Conservation (phyloP, 2,888 invertebrate genomes). For the Theodoxus fluviatilis region DNA sequence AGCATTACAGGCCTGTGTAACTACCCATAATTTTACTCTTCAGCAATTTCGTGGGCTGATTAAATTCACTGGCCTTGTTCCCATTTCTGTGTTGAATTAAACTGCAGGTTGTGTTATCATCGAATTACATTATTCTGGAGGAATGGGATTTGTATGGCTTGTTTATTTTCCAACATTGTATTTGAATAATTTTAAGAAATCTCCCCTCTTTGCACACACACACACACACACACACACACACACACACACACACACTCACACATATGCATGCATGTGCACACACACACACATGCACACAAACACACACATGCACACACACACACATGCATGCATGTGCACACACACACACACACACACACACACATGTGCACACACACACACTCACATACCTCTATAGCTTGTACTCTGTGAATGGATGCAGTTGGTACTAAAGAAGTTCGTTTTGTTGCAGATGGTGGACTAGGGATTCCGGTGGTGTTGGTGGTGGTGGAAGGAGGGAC, state of each 20-base stretch:
- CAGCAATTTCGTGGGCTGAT: too few relatives aligned
- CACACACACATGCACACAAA: background rate
- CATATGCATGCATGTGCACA: background rate
- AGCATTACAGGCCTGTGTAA: too few relatives aligned
- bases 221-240: conserved; percentile 3
- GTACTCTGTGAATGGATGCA: background rate
- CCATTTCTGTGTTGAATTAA: too few relatives aligned
- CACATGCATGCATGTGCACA: background rate
- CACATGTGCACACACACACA: background rate
- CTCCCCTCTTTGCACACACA: background rate
- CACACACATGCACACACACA: background rate
- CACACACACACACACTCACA: conserved; percentile 14
- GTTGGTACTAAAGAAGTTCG: background rate
- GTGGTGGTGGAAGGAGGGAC: conserved; percentile 66
- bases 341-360: background rate
- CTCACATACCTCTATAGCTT: conserved; percentile 37
- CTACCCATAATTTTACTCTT: too few relatives aligned
- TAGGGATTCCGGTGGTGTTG: conserved; percentile 65
- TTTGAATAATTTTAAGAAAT: too few relatives aligned
- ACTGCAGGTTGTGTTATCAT: too few relatives aligned
- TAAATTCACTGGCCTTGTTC: too few relatives aligned
- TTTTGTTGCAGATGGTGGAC: conserved; percentile 51
- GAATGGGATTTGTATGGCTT: too few relatives aligned
- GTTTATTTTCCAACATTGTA: too few relatives aligned
- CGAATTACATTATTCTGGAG: too few relatives aligned